Conservation (phyloP, 2,797 vertebrate genomes). For the Phylloscopus collybita region DNA sequence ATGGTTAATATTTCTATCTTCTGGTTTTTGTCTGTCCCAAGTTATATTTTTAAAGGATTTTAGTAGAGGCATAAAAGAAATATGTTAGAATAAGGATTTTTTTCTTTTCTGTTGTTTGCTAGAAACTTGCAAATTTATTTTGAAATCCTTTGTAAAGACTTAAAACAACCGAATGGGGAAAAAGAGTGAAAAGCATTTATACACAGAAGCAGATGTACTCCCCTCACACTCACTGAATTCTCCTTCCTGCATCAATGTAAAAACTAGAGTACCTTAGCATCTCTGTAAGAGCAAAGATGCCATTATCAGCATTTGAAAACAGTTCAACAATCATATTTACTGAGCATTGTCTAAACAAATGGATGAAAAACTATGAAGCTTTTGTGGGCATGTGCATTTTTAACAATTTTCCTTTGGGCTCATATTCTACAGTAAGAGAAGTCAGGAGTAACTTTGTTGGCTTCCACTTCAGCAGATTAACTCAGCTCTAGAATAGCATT, state of each 20-base stretch:
- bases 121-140: slow-evolving; percentile 27
- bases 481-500: neutral
- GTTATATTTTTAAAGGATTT: slow-evolving; percentile 19
- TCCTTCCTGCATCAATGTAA: neutral
- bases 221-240: neutral
- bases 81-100: neutral
- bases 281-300: neutral
- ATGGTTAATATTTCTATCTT: neutral
- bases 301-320: neutral
- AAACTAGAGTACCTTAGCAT: neutral
- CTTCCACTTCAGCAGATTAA: slow-evolving; percentile 17
- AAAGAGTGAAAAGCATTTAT: neutral
- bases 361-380: neutral
- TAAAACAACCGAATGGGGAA: neutral
- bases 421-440: neutral
- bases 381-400: neutral
- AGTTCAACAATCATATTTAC: neutral
- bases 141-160: slow-evolving; percentile 19
- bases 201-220: neutral
- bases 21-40: neutral
- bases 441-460: neutral
- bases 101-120: neutral
- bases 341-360: neutral
- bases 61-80: neutral
- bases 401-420: neutral